A percentile compares a stretch with the other conserved stretches of the same genome.
These are phyloP conservation scores for Centropus unirufus DNA, from an alignment of 2,113 vertebrate species.

Conservation along the genomic window DNA sequence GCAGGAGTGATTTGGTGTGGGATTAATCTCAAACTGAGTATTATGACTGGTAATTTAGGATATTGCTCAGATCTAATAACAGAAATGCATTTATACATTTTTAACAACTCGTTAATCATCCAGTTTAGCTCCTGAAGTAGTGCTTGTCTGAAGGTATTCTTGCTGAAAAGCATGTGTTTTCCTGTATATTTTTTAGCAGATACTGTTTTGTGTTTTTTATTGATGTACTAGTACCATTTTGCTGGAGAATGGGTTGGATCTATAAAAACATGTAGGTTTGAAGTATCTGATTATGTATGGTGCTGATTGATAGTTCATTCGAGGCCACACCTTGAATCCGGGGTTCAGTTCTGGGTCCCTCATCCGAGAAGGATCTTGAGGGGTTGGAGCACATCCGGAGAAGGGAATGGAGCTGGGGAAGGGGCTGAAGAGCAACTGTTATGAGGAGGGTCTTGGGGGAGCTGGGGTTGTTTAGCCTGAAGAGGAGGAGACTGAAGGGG, in stretches of 20 bases:
- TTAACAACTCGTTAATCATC: background rate
- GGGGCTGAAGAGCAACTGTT: no score
- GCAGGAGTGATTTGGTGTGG: background rate
- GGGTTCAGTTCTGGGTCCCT: no score
- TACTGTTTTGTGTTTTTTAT: background rate
- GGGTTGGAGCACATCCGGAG: no score
- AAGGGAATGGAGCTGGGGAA: no score
- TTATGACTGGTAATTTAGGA: background rate
- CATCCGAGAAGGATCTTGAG: no score
- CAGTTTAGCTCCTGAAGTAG: background rate
- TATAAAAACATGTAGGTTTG: rapidly evolving
- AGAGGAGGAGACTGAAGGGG: no score
- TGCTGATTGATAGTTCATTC: background rate
- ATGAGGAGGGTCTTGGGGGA: no score
- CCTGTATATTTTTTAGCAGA: background rate
- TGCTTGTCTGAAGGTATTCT: background rate
- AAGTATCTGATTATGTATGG: rapidly evolving
- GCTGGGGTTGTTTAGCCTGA: no score
- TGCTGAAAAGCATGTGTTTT: background rate
- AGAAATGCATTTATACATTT: background rate
- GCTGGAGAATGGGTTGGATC: background rate
- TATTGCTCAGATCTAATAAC: background rate
- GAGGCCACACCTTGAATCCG: no score
- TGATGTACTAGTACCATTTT: background rate
- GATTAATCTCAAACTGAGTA: background rate